Base-by-base conservation (phyloP, 2,113 vertebrate species). In the Centropus bengalensis region DNA sequence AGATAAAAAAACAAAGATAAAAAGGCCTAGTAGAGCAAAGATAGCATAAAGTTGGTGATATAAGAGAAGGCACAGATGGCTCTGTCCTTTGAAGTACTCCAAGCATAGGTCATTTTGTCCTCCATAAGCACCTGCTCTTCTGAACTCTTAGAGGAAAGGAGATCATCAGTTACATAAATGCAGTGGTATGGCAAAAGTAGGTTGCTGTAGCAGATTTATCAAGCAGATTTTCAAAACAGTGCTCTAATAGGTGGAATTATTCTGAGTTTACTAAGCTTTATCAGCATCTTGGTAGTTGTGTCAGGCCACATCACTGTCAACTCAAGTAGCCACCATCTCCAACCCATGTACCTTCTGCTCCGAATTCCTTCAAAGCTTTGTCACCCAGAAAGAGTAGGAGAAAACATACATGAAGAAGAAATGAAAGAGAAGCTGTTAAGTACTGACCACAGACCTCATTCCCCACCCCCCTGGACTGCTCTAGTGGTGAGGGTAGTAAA, bases 361-460 rank as follows among this genome's bases (percentile, higher is more conserved):
- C n/a, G 23, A n/a, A 51, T 75, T 54, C 28, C 64, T n/a, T 79
- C 66, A 68, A 36, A 63, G 27, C 75, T 74, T 60, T 33, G 44
- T 14, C 68, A 81, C 44, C 30, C 32, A 30, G 63, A 16, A 52
- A 63, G 20, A 51, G 27, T 10, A 36, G 24, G 12, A 5, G 8
- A 27, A 74, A 49, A 10, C 2, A 1, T 9, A 19, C 27, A 55
- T n/a, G 47, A 49, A 36, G 38, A 81, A 81, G 17, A 10, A 47
- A 44, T 0, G 0, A 26, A 13, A 76, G 19, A 42, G 9, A 24
- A 49, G 6, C 9, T 71, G 33, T 26, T 42, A 60, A 2, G 10
- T 28, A 66, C 21, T 14, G 44, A 71, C 8, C 63, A 44, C 30
- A 68, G 36, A 10, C 16, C 5, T 9, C 10, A 28, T 6, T 26